These are phyloP conservation scores for Embiotoca jacksoni DNA, from an alignment of 2,113 vertebrate species.

Conservation along the genomic window DNA sequence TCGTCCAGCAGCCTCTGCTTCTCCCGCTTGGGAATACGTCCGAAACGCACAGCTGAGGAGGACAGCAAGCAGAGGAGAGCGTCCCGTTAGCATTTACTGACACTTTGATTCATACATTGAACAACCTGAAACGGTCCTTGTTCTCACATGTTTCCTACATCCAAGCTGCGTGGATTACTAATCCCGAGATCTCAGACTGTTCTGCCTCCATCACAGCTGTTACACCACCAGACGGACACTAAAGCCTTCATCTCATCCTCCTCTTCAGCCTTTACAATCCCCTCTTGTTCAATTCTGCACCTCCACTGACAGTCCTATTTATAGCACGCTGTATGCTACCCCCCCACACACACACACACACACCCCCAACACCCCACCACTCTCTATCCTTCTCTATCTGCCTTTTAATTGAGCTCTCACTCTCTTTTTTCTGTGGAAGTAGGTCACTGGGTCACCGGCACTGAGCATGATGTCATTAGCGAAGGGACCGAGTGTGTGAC, in stretches of 20 bases:
- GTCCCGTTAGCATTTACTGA: constrained; percentile 32
- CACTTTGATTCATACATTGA: not conserved
- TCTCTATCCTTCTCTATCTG: constrained; percentile 26
- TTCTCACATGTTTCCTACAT: constrained; percentile 13
- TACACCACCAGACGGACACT: constrained; percentile 13
- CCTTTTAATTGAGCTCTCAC: constrained; percentile 49
- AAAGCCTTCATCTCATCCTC: constrained; percentile 54
- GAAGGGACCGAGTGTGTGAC: constrained; percentile 52
- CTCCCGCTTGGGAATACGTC: constrained; percentile 87
- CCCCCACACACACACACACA: not conserved
- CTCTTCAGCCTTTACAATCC: constrained; percentile 39
- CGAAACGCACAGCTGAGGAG: constrained; percentile 85
- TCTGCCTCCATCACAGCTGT: constrained; percentile 44
- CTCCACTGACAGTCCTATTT: constrained; percentile 78
- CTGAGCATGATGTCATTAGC: constrained; percentile 62
- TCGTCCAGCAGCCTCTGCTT: constrained; percentile 87
- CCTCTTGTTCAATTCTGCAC: constrained; percentile 52
- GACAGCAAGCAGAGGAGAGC: constrained; percentile 21
- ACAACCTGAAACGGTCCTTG: not conserved
- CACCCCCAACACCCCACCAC: constrained; percentile 33
- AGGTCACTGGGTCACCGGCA: constrained; percentile 79
- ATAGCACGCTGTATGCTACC: constrained; percentile 71
- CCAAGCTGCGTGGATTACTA: constrained; percentile 6
- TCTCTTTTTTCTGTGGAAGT: constrained; percentile 69
- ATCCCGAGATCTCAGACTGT: constrained; percentile 7